Percentiles rank a stretch among this genome's conserved stretches.
phyloP scores from a whole-genome alignment of 2,113 vertebrate genomes.

The Ictidomys tridecemlineatus region DNA sequence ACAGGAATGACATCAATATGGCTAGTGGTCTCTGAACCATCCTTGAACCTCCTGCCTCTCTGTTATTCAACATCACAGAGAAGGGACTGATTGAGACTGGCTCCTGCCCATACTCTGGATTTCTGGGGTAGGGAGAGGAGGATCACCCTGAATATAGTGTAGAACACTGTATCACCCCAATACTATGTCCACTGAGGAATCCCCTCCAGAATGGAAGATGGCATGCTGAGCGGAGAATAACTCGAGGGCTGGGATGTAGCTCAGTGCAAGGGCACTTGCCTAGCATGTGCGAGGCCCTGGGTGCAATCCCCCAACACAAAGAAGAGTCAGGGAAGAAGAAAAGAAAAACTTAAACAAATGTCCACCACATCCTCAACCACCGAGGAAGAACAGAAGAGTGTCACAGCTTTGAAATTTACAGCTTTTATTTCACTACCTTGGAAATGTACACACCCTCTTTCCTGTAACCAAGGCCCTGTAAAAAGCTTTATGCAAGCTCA shows the following conservation, averaged over 20 bases:
- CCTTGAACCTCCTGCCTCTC: background rate
- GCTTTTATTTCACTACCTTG: constrained; percentile 9
- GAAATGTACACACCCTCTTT: background rate
- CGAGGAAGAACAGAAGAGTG: background rate
- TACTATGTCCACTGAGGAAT: background rate
- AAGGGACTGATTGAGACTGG: background rate
- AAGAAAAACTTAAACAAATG: background rate
- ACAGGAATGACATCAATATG: background rate
- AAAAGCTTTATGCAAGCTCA: constrained; percentile 13
- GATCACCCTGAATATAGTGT: background rate
- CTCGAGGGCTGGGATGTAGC: background rate
- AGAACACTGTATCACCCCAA: background rate
- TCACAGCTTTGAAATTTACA: background rate
- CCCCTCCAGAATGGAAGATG: background rate
- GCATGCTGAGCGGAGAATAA: background rate
- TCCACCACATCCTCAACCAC: background rate
- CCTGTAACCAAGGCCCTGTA: background rate
- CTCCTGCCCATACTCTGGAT: background rate
- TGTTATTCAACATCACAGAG: background rate
- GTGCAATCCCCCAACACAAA: background rate
- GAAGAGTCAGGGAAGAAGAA: background rate
- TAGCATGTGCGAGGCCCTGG: background rate
- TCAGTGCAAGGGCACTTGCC: background rate
- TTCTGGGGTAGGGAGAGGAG: background rate
- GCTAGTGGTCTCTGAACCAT: background rate